Evolutionary conservation across 2,797 vertebrate species (phyloP), one percentile per base, ranked within the genome.

Genomic region (Numenius phaeopus): DNA sequence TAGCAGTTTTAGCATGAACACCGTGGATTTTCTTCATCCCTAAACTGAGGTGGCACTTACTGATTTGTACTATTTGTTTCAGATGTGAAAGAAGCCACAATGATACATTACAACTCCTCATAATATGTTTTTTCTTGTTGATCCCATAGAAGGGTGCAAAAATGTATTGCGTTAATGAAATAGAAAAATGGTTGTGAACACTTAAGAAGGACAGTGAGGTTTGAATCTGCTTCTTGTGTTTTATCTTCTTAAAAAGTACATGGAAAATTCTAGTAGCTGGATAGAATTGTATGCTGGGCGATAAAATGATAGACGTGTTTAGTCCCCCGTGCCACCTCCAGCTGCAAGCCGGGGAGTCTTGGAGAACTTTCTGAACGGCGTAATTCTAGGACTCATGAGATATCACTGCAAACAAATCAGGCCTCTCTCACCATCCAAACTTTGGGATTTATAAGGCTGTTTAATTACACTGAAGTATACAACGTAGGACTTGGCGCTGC

Each of bases 361-460:
- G 14, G 49, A 27, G 85, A 14, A 40, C 39, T 62, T 69, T 24
- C 73, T 55, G 73, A 13, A 2, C n/a, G 37, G 1, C 1, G 0
- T 62, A 30, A 67, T 9, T 32, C 29, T 19, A 9, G 65, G 17
- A 3, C 18, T 57, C 2, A 0, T 19, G 64, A 49, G 80, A 4
- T 1, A 19, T 37, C 7, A 0, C 30, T 4, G 81, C 62, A 29
- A 57, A 44, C 44, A 52, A n/a, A 57, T 4, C 1, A 2, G 66
- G 47, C 86, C 64, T 61, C 64, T 61, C 40, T 47, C 8, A 0
- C 52, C 55, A 3, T 34, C 85, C 86, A 42, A 19, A 12, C 5
- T 10, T 17, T 67, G 80, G 42, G 3, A 13, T 27, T 73, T 7
- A 1, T 22, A 10, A 76, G 13, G 42, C 66, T 75, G 12, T 49